Percentiles rank a stretch among this genome's conserved stretches.
These are phyloP conservation scores for Drosophila guanche DNA, from an alignment of 1,140 invertebrate species.

Conservation along the genomic window DNA sequence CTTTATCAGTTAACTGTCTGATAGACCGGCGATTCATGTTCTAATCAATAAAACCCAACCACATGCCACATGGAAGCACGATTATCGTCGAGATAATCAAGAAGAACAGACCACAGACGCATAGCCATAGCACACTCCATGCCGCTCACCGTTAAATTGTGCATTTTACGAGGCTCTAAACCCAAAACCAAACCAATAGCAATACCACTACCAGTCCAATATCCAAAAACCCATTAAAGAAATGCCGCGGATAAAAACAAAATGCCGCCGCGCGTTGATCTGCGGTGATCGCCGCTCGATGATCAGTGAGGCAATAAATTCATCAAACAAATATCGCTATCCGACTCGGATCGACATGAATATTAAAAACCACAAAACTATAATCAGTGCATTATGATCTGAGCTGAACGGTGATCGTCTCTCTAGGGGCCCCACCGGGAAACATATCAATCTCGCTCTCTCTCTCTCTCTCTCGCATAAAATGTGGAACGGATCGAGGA, in stretches of 20 bases:
- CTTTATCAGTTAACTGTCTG: background rate
- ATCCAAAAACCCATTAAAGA: constrained; percentile 50
- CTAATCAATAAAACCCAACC: constrained; percentile 51
- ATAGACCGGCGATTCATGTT: constrained; percentile 13
- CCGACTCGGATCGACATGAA: constrained; percentile 60
- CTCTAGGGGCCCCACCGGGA: constrained; percentile 21
- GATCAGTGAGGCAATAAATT: constrained; percentile 75
- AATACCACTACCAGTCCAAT: constrained; percentile 23
- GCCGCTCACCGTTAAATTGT: constrained; percentile 67
- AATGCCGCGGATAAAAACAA: constrained; percentile 62
- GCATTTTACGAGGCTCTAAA: constrained; percentile 60
- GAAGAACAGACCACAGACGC: constrained; percentile 20
- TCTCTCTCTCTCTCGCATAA: constrained; percentile 29
- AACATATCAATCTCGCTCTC: constrained; percentile 70
- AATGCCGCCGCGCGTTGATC: constrained; percentile 49
- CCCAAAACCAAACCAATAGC: constrained; percentile 26
- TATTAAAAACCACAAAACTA: constrained; percentile 79
- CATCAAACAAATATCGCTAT: constrained; percentile 70
- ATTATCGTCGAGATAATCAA: constrained; percentile 57
- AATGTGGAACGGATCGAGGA: too few relatives aligned
- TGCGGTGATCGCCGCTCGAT: constrained; percentile 13
- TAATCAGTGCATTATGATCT: constrained; percentile 78
- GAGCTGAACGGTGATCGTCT: constrained; percentile 18
- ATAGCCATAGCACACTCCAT: constrained; percentile 69
- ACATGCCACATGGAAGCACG: constrained; percentile 12